These are phyloP conservation scores for Lophius americanus DNA, from an alignment of 2,797 vertebrate genomes.

Conservation along the genomic window DNA sequence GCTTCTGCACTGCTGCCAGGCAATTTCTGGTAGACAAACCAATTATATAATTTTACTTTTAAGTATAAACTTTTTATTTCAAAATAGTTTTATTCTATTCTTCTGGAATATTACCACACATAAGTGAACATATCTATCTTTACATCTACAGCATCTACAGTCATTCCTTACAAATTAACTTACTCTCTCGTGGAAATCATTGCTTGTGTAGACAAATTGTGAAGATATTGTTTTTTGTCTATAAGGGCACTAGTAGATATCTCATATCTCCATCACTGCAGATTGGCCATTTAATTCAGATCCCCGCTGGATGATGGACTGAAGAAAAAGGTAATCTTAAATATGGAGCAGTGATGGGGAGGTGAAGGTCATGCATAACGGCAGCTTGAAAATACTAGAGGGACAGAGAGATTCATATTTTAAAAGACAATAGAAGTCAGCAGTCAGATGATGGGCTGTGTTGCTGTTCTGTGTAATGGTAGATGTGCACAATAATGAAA, in stretches of 20 bases:
- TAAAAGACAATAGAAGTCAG: too few relatives aligned
- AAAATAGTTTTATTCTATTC: slow-evolving; percentile 54
- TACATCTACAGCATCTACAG: slow-evolving; percentile 2
- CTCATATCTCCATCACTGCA: too few relatives aligned
- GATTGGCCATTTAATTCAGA: too few relatives aligned
- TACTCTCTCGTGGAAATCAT: slow-evolving; percentile 23
- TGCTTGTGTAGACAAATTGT: slow-evolving; percentile 5
- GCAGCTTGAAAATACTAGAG: too few relatives aligned
- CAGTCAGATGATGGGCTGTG: too few relatives aligned
- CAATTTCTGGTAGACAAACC: slow-evolving; percentile 9
- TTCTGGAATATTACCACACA: slow-evolving; percentile 54
- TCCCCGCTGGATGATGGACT: too few relatives aligned
- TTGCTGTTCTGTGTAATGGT: too few relatives aligned
- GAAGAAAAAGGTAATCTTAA: too few relatives aligned
- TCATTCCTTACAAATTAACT: slow-evolving; percentile 30
- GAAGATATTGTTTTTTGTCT: slow-evolving; percentile 12
- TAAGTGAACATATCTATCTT: slow-evolving; percentile 26
- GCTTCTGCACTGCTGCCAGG: slow-evolving; percentile 18
- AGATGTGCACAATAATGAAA: too few relatives aligned
- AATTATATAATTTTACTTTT: slow-evolving; percentile 22
- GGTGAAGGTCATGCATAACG: too few relatives aligned
- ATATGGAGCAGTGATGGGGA: too few relatives aligned
- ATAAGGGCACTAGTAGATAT: not conserved
- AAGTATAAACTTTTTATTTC: slow-evolving; percentile 46
- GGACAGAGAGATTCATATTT: too few relatives aligned